Evolutionary conservation across 2,888 invertebrate genomes (phyloP), one percentile per base, ranked within the genome.

Genomic region (Creontiades dilutus): DNA sequence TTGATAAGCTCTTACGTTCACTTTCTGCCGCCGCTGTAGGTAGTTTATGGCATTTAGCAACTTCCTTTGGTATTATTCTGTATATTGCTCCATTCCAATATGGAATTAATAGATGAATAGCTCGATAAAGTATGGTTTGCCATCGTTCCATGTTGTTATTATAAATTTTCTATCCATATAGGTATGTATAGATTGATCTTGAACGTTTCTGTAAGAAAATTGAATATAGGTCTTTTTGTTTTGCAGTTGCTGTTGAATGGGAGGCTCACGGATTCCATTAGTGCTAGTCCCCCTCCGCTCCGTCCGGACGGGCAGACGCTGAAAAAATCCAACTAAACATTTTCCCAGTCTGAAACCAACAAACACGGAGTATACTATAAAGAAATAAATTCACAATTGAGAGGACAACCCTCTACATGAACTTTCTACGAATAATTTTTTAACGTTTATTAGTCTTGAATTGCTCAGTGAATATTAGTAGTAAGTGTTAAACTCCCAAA

Each of bases 181-280:
- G n/a, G n/a, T n/a, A n/a, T n/a, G n/a, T n/a, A n/a, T n/a, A n/a
- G n/a, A n/a, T n/a, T n/a, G n/a, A n/a, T n/a, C n/a, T n/a, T n/a
- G n/a, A n/a, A n/a, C n/a, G n/a, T n/a, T n/a, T n/a, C n/a, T n/a
- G n/a, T n/a, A n/a, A n/a, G n/a, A n/a, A n/a, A n/a, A n/a, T n/a
- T n/a, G n/a, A n/a, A n/a, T 37, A 2, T 37, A 2, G 1, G 0
- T 23, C 37, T 14, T 37, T 23, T 85, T 61, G 16, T 16, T 57
- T 85, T 23, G n/a, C 85, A 85, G 85, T 57, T 85, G 28, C 61
- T 46, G 57, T 85, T 61, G 85, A 85, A 85, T 85, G 85, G 85
- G 28, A 47, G 85, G 61, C 57, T 61, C 85, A 61, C 55, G 28
- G 16, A 61, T 23, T 37, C 16, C 85, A 85, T 16, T 85, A 27